A percentile compares a stretch with the other conserved stretches of the same genome.
Conservation (phyloP, 2,113 vertebrate genomes). For the Cinclus mexicanus region DNA sequence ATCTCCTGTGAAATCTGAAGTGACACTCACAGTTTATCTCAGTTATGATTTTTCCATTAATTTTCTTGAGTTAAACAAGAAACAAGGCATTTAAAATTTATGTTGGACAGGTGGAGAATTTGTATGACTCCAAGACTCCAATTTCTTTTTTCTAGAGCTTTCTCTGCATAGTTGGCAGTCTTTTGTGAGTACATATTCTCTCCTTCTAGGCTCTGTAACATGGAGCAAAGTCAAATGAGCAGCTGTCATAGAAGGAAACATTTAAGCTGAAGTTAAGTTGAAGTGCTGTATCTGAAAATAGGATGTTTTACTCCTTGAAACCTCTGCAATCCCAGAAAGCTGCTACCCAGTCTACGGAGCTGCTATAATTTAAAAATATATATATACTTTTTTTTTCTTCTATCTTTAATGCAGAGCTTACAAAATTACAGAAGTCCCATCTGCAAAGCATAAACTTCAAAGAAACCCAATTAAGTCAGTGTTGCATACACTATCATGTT, state of each 20-base stretch:
- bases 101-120: not conserved
- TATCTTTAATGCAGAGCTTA: not conserved
- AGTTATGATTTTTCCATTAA: not conserved
- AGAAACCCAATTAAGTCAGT: not conserved
- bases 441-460: not conserved
- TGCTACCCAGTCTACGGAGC: not conserved
- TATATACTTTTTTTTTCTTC: not conserved
- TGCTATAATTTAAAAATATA: not conserved
- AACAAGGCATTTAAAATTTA: not conserved
- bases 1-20: not conserved
- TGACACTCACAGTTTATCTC: not conserved
- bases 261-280: slow-evolving; percentile 1
- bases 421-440: not conserved
- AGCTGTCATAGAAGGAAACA: not conserved
- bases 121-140: not conserved
- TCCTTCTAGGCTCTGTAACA: not conserved
- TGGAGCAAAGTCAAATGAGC: not conserved
- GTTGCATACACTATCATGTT: not conserved
- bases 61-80: not conserved
- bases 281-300: not conserved
- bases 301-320: not conserved
- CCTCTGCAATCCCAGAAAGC: not conserved
- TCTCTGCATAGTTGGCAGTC: not conserved
- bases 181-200: not conserved
- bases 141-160: not conserved